phyloP scores from a whole-genome alignment of 2,113 vertebrate species.

The Daboia siamensis region DNA sequence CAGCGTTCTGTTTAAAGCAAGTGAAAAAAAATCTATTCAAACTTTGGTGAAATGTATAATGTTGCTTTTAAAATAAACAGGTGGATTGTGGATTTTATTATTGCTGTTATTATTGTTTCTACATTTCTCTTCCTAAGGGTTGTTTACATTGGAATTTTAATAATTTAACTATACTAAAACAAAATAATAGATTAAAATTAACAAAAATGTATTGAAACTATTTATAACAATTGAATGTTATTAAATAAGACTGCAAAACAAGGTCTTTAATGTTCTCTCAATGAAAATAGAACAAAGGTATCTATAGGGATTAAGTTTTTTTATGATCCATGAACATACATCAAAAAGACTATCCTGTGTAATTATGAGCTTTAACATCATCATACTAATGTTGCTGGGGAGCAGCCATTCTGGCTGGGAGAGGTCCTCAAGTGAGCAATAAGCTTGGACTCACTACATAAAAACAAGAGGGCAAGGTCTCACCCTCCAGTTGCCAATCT shows the following conservation, averaged over 20 bases:
- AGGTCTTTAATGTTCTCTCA: neutral
- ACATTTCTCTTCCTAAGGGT: neutral
- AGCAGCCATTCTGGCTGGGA: neutral
- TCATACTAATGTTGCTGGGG: neutral
- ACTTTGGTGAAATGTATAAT: fast-evolving
- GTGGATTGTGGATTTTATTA: neutral
- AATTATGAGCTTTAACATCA: neutral
- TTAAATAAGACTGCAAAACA: neutral
- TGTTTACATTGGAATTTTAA: neutral
- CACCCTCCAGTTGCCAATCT: too few species aligned
- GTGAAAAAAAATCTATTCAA: neutral
- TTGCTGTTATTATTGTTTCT: neutral
- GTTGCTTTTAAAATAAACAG: neutral
- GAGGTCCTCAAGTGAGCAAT: neutral
- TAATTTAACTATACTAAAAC: neutral
- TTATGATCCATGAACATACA: neutral
- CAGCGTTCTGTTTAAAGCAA: neutral
- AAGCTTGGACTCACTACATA: neutral
- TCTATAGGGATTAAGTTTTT: neutral
- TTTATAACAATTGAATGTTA: neutral
- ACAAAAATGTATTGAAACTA: neutral
- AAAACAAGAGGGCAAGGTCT: neutral
- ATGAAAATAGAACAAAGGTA: neutral
- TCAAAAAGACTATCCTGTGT: neutral
- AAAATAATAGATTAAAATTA: neutral